Evolutionary conservation across 2,797 vertebrate species (phyloP).

Genomic region (Enteromius thamalakanensis): DNA sequence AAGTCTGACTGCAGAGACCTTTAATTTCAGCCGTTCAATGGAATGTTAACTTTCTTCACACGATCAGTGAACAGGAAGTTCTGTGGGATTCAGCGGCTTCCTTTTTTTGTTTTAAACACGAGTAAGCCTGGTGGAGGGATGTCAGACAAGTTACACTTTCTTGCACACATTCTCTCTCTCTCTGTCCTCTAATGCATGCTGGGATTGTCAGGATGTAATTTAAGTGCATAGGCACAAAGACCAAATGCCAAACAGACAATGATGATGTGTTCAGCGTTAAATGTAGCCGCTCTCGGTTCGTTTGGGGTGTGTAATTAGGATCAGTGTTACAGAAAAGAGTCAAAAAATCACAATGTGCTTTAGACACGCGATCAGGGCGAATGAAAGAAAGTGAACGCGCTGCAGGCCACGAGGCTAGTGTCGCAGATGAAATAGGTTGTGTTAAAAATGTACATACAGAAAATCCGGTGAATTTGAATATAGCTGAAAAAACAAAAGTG

Average conservation of each 20-base stretch:
- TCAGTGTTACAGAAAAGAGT: conserved; percentile 79
- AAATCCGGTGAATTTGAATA: neutral
- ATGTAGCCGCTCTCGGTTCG: conserved; percentile 76
- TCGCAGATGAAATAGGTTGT: neutral
- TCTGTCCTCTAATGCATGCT: conserved; percentile 77
- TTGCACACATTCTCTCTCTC: conserved; percentile 52
- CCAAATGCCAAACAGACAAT: conserved; percentile 85
- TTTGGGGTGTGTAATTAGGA: conserved; percentile 83
- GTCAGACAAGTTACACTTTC: conserved; percentile 46
- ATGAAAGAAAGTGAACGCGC: conserved; percentile 42
- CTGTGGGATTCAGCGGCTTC: conserved; percentile 72
- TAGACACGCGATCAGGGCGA: conserved; percentile 37
- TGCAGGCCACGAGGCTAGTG: neutral
- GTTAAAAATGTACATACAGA: neutral
- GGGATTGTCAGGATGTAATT: conserved; percentile 86
- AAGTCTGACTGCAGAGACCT: conserved; percentile 76
- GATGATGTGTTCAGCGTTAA: conserved; percentile 81
- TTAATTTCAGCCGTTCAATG: conserved; percentile 81
- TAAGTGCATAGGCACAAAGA: conserved; percentile 85
- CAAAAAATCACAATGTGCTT: conserved; percentile 60
- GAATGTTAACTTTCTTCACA: conserved; percentile 84
- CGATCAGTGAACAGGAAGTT: conserved; percentile 77
- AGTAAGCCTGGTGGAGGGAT: conserved; percentile 31
- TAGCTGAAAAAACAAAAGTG: neutral
- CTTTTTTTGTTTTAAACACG: conserved; percentile 63